Evolutionary conservation across 2,888 invertebrate genomes (phyloP), one percentile per base, ranked within the genome.

Genomic region (Formica aserva): DNA sequence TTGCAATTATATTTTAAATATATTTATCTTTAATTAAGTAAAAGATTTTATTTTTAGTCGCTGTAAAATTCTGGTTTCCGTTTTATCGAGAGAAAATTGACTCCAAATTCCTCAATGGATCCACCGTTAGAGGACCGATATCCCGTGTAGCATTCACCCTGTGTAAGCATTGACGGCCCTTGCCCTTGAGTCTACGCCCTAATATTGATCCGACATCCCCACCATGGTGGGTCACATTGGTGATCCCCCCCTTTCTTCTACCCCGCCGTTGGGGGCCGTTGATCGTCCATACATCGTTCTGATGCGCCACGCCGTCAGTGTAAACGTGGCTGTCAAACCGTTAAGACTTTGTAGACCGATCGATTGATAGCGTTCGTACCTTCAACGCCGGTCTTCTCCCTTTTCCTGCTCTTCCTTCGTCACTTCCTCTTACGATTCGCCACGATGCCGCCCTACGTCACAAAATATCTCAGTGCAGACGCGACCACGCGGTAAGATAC

Each of bases 121-220:
- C 18, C 57, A 8, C 13, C 3, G 22, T 57, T 57, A 6, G 11
- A 41, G n/a, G 52, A 35, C 22, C 22, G 13, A 41, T 48, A 48
- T 18, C 45, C 18, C 5, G 45, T 18, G 5, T 18, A 52, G 52
- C 52, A 52, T 52, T 52, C 69, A 80, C 78, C 78, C 69, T 15
- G 6, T 63, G 71, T 41, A 84, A 87, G 81, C 88, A 1, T 78
- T 72, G 84, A 83, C 91, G 91, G 91, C 91, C 93, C 91, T 92
- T 93, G 92, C 92, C 93, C 93, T 93, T 92, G 92, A 92, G 92
- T 93, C 92, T 91, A 92, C 93, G 92, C 93, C 93, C 94, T 92
- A 94, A 94, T 94, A 94, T 94, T 93, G 94, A 94, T 94, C 93
- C 89, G 88, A 87, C 90, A 88, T 90, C 87, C 92, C 91, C 92